phyloP scores from a whole-genome alignment of 2,797 vertebrate genomes.

The Coranthus polyacanthus region DNA sequence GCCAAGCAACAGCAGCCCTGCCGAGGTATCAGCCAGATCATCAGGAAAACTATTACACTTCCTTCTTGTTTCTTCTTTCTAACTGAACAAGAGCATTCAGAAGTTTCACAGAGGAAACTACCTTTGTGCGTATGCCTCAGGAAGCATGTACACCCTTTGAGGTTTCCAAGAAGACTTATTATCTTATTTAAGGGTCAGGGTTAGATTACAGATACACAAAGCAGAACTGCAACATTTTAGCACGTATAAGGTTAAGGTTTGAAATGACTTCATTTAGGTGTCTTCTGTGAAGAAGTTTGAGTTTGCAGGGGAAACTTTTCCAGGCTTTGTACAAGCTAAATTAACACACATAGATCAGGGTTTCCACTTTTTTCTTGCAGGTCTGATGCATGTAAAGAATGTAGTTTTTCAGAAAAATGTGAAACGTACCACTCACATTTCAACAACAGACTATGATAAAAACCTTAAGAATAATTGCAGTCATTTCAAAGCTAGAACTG shows the following conservation, averaged over 20 bases:
- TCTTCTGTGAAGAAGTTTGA: conserved; percentile 25
- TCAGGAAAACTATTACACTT: conserved; percentile 45
- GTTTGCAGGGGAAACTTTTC: too few relatives aligned
- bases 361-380: too few relatives aligned
- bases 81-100: conserved; percentile 34
- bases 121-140: conserved; percentile 32
- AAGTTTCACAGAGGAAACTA: conserved; percentile 9
- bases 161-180: conserved; percentile 38
- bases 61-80: not conserved
- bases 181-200: too few relatives aligned
- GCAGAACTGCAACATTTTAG: too few relatives aligned
- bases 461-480: too few relatives aligned
- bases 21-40: conserved; percentile 83
- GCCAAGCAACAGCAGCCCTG: conserved; percentile 80
- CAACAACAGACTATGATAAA: too few relatives aligned
- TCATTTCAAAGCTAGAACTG: too few relatives aligned
- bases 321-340: conserved; percentile 36
- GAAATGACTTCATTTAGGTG: conserved; percentile 24
- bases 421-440: too few relatives aligned
- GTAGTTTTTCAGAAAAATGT: too few relatives aligned
- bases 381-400: too few relatives aligned
- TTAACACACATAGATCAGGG: conserved; percentile 8
- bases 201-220: conserved; percentile 5
- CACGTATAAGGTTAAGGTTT: too few relatives aligned
- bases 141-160: conserved; percentile 25